phyloP scores from a whole-genome alignment of 2,113 vertebrate species.

The Tachysurus fulvidraco region DNA sequence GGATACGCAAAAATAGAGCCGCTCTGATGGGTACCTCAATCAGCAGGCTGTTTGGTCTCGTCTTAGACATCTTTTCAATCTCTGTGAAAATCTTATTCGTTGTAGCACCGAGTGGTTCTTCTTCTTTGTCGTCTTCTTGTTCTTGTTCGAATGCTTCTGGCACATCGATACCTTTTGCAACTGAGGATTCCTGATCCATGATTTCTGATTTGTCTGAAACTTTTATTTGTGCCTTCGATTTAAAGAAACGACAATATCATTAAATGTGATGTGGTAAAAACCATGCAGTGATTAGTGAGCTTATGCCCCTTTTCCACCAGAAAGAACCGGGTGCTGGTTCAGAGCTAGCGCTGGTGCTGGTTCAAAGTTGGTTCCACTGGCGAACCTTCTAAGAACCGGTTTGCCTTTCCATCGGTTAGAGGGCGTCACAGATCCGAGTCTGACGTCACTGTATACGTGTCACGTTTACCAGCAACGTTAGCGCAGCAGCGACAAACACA shows the following conservation, averaged over 20 bases:
- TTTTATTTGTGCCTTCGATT: conserved; percentile 26
- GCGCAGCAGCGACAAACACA: too few species aligned
- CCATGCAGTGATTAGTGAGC: neutral
- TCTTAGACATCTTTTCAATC: conserved; percentile 52
- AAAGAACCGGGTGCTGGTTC: too few species aligned
- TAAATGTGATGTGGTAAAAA: neutral
- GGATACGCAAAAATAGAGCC: neutral
- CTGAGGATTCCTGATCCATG: neutral
- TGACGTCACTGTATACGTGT: too few species aligned
- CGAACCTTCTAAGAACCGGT: too few species aligned
- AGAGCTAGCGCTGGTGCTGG: too few species aligned
- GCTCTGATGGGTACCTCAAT: conserved; percentile 59
- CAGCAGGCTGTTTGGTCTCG: conserved; percentile 51
- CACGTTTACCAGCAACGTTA: too few species aligned
- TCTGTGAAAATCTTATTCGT: conserved; percentile 60
- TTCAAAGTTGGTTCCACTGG: too few species aligned
- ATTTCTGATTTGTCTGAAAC: neutral
- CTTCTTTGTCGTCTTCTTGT: conserved; percentile 24
- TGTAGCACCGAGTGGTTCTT: conserved; percentile 42
- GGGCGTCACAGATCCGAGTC: too few species aligned
- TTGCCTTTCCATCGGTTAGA: too few species aligned
- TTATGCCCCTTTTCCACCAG: too few species aligned
- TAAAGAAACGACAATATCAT: neutral
- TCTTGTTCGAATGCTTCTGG: conserved; percentile 10
- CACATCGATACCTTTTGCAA: conserved; percentile 11